Conservation (phyloP, 2,797 vertebrate species). For the Gephyroberyx darwinii region DNA sequence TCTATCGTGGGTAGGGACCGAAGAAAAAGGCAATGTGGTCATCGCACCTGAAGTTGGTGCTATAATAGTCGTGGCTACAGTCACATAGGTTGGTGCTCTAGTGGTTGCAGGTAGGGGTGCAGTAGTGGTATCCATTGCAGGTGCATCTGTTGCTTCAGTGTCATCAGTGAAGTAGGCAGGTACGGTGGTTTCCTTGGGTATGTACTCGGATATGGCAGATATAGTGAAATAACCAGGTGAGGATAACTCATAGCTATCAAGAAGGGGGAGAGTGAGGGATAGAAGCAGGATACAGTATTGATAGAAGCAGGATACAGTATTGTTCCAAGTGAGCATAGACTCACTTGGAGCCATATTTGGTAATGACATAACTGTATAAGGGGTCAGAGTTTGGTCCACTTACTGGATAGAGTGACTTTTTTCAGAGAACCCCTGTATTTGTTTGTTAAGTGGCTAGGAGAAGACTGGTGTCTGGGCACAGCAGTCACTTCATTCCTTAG, state of each 20-base stretch:
- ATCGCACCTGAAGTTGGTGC: too few species aligned
- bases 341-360: slow-evolving; percentile 9
- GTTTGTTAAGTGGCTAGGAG: not conserved
- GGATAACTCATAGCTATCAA: slow-evolving; percentile 13
- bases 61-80: not conserved
- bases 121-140: not conserved
- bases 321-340: too few species aligned
- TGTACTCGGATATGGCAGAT: not conserved
- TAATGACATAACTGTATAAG: not conserved
- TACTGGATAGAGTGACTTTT: too few species aligned
- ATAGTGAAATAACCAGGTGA: not conserved
- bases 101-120: not conserved
- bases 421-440: too few species aligned
- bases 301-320: slow-evolving; percentile 28
- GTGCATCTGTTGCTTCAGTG: not conserved
- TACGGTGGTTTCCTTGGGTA: not conserved
- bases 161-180: not conserved
- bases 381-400: too few species aligned
- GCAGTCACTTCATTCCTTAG: too few species aligned
- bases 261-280: slow-evolving; percentile 24
- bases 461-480: not conserved
- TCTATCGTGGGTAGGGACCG: too few species aligned
- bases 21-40: not conserved
- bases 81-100: not conserved
- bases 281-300: slow-evolving; percentile 23